A percentile compares a stretch with the other conserved stretches of the same genome.
Evolutionary conservation across 2,888 invertebrate species (phyloP).

Genomic region (Empis livida): DNA sequence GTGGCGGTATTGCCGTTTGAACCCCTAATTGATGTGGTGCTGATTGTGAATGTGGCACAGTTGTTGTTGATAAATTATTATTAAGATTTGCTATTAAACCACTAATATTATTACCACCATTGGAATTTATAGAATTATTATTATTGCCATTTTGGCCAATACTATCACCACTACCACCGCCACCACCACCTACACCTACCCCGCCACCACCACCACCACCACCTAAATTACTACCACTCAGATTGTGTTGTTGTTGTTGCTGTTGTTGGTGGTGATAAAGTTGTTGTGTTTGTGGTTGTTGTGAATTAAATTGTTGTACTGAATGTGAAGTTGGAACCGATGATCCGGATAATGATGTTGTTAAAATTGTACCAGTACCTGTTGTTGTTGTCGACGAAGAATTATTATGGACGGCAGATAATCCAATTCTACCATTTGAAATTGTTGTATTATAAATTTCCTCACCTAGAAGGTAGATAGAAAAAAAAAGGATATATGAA

Average conservation of each 20-base stretch:
- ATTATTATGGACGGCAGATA: constrained; percentile 34
- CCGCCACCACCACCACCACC: constrained; percentile 6
- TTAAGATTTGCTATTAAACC: constrained; percentile 5
- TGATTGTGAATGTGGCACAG: constrained; percentile 36
- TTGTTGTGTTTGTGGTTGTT: constrained; percentile 15
- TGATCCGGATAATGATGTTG: constrained; percentile 10
- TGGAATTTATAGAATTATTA: constrained; percentile 5
- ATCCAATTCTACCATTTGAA: constrained; percentile 26
- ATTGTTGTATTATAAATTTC: constrained; percentile 29
- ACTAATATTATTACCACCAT: background rate
- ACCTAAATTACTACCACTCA: constrained; percentile 16
- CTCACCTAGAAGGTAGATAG: constrained; percentile 25
- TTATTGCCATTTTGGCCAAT: constrained; percentile 17
- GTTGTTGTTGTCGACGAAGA: constrained; percentile 28
- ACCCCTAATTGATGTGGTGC: constrained; percentile 32
- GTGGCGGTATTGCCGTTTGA: constrained; percentile 18
- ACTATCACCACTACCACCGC: constrained; percentile 21
- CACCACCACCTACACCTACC: constrained; percentile 12
- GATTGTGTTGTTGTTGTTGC: constrained; percentile 16
- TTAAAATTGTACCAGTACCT: constrained; percentile 24
- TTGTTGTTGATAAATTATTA: constrained; percentile 17
- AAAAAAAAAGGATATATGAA: too few species aligned
- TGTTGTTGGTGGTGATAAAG: constrained; percentile 12
- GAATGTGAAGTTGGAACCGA: constrained; percentile 32
- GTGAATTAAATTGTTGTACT: constrained; percentile 33